Evolutionary conservation across 2,888 invertebrate genomes (phyloP), one percentile per base, ranked within the genome.

Genomic region (Metalampra italica): DNA sequence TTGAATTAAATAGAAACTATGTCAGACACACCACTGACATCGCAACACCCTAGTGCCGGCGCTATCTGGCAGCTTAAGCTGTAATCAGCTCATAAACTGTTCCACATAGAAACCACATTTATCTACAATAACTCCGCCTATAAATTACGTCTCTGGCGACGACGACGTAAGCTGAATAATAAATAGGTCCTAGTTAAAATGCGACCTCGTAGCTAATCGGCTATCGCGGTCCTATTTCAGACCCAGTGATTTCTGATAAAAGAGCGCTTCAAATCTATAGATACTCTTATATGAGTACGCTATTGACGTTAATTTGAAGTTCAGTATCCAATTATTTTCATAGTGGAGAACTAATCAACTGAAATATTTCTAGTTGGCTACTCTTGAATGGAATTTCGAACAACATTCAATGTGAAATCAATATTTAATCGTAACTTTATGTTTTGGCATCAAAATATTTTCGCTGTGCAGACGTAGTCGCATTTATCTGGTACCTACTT

Each of bases 1-100:
- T 68, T 71, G 71, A 71, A 78, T 78, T 69, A 72, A 65, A 69
- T 67, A 70, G 70, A 75, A 85, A 80, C 71, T 83, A 68, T 82
- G 80, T 78, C 82, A 82, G 53, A 67, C 62, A 22, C 12, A 14
- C 14, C 9, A 43, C 45, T 34, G 38, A 32, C 43, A 38, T 32
- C 29, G 43, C 22, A 32, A 13, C 45, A 36, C 37, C 1, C 9
- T 29, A 46, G 22, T 22, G 22, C 22, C 38, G 45, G 43, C 41
- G 42, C 50, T 59, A 56, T 57, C 46, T 51, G 45, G 46, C 53
- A 43, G 51, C 51, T 51, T 45, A 44, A 46, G 30, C 43, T 49
- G 46, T 37, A 52, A 55, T 40, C 38, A 47, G 45, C 45, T 57
- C 49, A 49, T 49, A 53, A 53, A 49, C 56, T 47, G 47, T 34